phyloP scores from a whole-genome alignment of 2,113 vertebrate genomes.

The Pygoscelis adeliae region DNA sequence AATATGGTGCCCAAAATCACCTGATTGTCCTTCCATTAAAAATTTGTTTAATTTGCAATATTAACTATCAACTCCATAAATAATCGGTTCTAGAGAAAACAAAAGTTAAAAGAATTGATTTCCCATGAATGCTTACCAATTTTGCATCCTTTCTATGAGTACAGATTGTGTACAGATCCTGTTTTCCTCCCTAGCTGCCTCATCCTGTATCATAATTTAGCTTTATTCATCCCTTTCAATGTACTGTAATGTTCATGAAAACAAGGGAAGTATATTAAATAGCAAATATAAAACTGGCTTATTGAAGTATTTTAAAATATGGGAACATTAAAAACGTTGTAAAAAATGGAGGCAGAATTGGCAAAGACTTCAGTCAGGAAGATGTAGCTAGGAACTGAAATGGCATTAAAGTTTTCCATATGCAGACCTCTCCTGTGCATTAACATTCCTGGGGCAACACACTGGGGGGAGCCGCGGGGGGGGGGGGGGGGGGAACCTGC shows the following conservation, averaged over 20 bases:
- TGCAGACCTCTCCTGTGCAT: not conserved
- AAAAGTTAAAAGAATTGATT: not conserved
- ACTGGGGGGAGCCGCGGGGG: too few relatives aligned
- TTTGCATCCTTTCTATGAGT: not conserved
- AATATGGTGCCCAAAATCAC: not conserved
- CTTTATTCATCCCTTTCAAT: not conserved
- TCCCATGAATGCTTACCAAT: not conserved
- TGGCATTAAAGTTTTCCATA: not conserved
- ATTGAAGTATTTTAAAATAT: not conserved
- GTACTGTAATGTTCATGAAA: not conserved
- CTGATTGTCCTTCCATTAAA: not conserved
- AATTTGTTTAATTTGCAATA: not conserved
- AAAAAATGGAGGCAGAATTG: not conserved
- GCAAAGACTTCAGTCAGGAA: not conserved
- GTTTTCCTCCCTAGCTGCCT: not conserved
- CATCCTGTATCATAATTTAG: not conserved
- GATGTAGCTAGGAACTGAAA: not conserved
- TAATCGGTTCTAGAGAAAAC: not conserved
- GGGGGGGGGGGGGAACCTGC: too few relatives aligned
- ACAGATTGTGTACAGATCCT: not conserved
- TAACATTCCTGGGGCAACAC: not conserved
- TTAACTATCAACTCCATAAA: not conserved
- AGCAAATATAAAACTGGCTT: not conserved
- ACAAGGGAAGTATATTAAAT: not conserved
- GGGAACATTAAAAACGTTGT: not conserved